Evolutionary conservation across 2,797 vertebrate genomes (phyloP).

Genomic region (Australoheros facetus): DNA sequence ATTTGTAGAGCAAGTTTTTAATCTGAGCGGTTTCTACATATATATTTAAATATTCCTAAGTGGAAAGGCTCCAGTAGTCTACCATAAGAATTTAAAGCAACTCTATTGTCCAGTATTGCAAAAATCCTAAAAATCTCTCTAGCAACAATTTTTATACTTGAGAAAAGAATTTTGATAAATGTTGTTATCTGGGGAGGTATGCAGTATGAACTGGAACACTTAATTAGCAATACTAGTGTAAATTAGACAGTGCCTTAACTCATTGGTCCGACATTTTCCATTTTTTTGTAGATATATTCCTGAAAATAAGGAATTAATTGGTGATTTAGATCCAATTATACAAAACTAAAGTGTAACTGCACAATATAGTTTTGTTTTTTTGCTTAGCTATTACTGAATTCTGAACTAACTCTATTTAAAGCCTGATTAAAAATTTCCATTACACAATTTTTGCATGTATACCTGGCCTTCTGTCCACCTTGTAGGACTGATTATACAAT

Average conservation of each 20-base stretch:
- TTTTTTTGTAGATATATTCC: neutral
- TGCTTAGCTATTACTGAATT: neutral
- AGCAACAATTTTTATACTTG: neutral
- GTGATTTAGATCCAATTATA: neutral
- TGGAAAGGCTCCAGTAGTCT: constrained; percentile 19
- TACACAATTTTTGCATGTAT: neutral
- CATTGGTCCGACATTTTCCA: constrained; percentile 4
- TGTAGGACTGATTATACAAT: neutral
- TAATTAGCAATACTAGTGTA: neutral
- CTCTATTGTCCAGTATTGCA: neutral
- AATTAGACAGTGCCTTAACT: constrained; percentile 15
- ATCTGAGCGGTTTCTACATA: constrained; percentile 14
- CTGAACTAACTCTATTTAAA: neutral
- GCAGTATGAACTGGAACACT: neutral
- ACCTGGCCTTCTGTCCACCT: neutral
- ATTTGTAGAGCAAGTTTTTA: constrained; percentile 42
- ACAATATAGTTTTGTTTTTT: neutral
- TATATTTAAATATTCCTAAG: neutral
- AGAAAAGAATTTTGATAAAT: neutral
- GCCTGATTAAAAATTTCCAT: neutral
- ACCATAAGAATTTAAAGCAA: constrained; percentile 10
- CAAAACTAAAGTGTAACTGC: neutral
- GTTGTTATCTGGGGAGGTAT: neutral
- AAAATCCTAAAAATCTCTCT: neutral
- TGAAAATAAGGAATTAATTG: neutral